These are phyloP conservation scores for Paratilapia polleni DNA, from an alignment of 2,113 vertebrate genomes.

Conservation along the genomic window DNA sequence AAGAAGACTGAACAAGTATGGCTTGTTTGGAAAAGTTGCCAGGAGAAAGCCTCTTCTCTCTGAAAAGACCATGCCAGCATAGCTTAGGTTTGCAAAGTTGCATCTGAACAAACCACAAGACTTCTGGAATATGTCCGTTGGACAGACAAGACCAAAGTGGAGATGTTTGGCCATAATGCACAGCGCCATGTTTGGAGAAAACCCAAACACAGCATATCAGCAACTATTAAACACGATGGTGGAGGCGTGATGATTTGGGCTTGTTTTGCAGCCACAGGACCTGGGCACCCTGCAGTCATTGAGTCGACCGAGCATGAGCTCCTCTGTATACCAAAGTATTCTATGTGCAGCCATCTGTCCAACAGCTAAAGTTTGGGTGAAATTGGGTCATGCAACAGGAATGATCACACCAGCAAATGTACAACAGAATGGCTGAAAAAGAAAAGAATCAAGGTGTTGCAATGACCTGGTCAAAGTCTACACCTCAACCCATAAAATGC, in stretches of 20 bases:
- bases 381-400: too few species aligned
- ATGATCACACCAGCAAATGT: neutral
- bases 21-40: neutral
- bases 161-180: neutral
- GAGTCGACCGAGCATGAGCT: neutral
- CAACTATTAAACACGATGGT: neutral
- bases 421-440: neutral
- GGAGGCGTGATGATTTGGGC: too few species aligned
- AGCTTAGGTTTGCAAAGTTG: neutral
- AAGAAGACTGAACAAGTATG: neutral
- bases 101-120: neutral
- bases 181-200: too few species aligned
- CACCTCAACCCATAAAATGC: neutral
- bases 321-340: too few species aligned
- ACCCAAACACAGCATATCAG: too few species aligned
- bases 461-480: neutral
- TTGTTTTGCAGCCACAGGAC: neutral
- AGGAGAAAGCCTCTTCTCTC: neutral
- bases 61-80: neutral
- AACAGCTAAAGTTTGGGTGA: too few species aligned
- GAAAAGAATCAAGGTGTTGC: neutral
- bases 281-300: neutral
- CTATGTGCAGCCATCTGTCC: too few species aligned
- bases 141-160: neutral
- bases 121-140: neutral